Evolutionary conservation across 2,113 vertebrate genomes (phyloP).

Genomic region (Jacana jacana): DNA sequence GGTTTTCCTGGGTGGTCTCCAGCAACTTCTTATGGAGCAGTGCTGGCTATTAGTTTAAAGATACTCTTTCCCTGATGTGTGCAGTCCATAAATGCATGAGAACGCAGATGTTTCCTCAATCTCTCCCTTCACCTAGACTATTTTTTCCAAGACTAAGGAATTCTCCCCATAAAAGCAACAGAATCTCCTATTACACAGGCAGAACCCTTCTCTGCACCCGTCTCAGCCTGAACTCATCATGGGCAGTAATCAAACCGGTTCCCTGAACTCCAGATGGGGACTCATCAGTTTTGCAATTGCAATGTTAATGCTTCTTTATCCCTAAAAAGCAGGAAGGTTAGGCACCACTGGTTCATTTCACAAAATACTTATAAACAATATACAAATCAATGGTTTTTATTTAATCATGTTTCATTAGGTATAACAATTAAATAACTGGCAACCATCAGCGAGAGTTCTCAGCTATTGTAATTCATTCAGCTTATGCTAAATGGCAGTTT

Average conservation of each 20-base stretch:
- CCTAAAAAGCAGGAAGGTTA: neutral
- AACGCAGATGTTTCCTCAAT: neutral
- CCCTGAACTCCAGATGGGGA: neutral
- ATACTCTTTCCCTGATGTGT: neutral
- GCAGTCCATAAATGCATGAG: neutral
- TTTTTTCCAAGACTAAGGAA: neutral
- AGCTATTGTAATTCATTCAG: neutral
- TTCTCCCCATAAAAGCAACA: neutral
- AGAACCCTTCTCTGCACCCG: neutral
- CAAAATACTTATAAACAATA: neutral
- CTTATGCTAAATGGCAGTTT: neutral
- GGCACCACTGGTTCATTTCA: neutral
- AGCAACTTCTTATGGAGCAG: neutral
- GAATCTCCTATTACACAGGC: neutral
- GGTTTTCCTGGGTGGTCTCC: neutral
- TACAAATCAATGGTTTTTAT: neutral
- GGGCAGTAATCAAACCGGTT: neutral
- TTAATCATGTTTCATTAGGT: neutral
- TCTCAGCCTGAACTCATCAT: neutral
- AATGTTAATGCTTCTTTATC: neutral
- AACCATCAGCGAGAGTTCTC: neutral
- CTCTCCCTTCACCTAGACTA: neutral
- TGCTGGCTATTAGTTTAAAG: neutral
- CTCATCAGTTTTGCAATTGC: neutral
- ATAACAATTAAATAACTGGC: neutral